Evolutionary conservation across 2,797 vertebrate species (phyloP).

Genomic region (Malacoctenus gilli): DNA sequence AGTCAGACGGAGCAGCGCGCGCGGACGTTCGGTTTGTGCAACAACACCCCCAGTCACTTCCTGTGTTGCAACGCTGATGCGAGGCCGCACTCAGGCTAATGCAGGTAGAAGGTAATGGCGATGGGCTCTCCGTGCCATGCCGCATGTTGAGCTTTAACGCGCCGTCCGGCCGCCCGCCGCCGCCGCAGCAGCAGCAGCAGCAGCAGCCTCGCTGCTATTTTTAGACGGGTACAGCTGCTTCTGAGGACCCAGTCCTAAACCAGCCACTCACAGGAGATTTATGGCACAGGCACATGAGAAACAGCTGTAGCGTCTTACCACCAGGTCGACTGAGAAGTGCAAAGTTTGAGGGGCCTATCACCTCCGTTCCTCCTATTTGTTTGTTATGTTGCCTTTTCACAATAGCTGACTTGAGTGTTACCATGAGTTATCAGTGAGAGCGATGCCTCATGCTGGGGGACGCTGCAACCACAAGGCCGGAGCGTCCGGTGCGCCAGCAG

Average conservation of each 20-base stretch:
- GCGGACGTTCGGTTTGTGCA: conserved; percentile 61
- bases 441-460: conserved; percentile 35
- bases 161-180: too few species aligned
- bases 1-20: conserved; percentile 62
- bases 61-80: conserved; percentile 70
- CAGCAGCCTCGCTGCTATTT: conserved; percentile 73
- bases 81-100: conserved; percentile 48
- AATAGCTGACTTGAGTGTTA: conserved; percentile 41
- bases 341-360: conserved; percentile 28
- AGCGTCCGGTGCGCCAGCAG: conserved; percentile 50
- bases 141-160: conserved; percentile 64
- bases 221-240: conserved; percentile 78
- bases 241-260: conserved; percentile 70
- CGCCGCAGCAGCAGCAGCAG: too few species aligned
- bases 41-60: conserved; percentile 61
- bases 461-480: conserved; percentile 51
- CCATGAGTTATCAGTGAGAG: conserved; percentile 48
- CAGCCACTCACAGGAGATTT: conserved; percentile 74
- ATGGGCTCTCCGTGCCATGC: conserved; percentile 65
- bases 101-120: conserved; percentile 73
- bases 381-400: conserved; percentile 9
- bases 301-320: conserved; percentile 71
- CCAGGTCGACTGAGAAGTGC: conserved; percentile 47
- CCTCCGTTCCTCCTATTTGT: conserved; percentile 25
- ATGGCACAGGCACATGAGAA: conserved; percentile 66